These are phyloP conservation scores for Brachystomella parvula DNA, from an alignment of 1,140 invertebrate genomes.

Conservation along the genomic window DNA sequence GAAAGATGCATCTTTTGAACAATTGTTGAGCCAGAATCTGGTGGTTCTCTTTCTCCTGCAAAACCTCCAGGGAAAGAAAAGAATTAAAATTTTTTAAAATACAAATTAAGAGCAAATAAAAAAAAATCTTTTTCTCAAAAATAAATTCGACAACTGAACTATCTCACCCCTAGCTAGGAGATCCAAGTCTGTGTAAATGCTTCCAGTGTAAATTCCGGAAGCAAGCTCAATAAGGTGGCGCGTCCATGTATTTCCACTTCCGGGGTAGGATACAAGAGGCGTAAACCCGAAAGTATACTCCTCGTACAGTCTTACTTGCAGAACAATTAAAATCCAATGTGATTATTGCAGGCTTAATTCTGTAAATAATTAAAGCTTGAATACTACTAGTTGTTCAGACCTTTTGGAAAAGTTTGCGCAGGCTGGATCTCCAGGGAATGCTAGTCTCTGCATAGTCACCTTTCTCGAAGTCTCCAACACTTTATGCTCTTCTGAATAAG, in stretches of 20 bases:
- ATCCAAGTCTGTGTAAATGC: constrained; percentile 39
- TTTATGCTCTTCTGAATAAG: not conserved
- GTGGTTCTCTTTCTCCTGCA: constrained; percentile 39
- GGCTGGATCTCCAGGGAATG: not conserved
- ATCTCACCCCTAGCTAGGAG: constrained; percentile 37
- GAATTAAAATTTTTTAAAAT: not conserved
- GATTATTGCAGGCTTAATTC: not conserved
- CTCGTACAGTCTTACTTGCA: not conserved
- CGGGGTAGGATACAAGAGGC: constrained; percentile 41
- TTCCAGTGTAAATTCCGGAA: constrained; percentile 43
- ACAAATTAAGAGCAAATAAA: not conserved
- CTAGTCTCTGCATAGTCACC: not conserved
- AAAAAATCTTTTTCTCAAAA: too few species aligned
- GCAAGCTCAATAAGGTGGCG: constrained; percentile 41
- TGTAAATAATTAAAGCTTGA: not conserved
- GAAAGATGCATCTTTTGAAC: constrained; percentile 42
- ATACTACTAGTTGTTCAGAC: not conserved
- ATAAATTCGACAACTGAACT: too few species aligned
- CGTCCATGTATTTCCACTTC: constrained; percentile 44
- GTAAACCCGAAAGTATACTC: constrained; percentile 26
- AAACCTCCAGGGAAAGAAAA: constrained; percentile 36
- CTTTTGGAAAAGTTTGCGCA: not conserved
- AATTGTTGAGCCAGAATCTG: constrained; percentile 40
- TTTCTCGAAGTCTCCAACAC: not conserved
- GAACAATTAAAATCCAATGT: too few species aligned